phyloP scores from a whole-genome alignment of 2,888 invertebrate species.

The Trichopria drosophilae region DNA sequence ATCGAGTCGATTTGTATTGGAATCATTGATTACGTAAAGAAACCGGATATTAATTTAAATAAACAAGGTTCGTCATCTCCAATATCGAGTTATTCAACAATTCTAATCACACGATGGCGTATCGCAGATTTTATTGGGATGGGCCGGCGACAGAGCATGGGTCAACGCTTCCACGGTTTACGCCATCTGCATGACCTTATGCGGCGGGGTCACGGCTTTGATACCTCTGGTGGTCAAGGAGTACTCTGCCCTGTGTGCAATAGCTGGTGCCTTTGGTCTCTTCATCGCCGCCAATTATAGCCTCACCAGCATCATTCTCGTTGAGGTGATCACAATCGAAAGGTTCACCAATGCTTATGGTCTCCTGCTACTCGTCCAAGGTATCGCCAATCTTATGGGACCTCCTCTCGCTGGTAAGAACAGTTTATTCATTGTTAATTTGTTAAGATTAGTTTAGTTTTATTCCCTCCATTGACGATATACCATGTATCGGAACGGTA shows the following conservation, averaged over 20 bases:
- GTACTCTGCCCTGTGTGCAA: slow-evolving; percentile 66
- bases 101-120: too few species aligned
- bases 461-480: too few species aligned
- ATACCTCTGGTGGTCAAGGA: slow-evolving; percentile 67
- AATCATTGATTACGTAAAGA: too few species aligned
- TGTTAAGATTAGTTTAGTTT: too few species aligned
- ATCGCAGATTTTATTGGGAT: slow-evolving; percentile 77
- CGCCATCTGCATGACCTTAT: slow-evolving; percentile 75
- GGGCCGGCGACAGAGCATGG: slow-evolving; percentile 82
- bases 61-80: too few species aligned
- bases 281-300: slow-evolving; percentile 92
- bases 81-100: too few species aligned
- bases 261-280: slow-evolving; percentile 82
- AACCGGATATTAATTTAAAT: too few species aligned
- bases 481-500: too few species aligned
- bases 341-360: slow-evolving; percentile 92
- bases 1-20: too few species aligned
- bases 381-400: slow-evolving; percentile 85
- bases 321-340: slow-evolving; percentile 86
- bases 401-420: slow-evolving; percentile 83
- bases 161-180: slow-evolving; percentile 79
- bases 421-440: background rate
- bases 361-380: slow-evolving; percentile 82
- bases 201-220: slow-evolving; percentile 69
- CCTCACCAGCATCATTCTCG: slow-evolving; percentile 85